Conservation (phyloP, 2,888 invertebrate genomes). For the Cheilosia variabilis region DNA sequence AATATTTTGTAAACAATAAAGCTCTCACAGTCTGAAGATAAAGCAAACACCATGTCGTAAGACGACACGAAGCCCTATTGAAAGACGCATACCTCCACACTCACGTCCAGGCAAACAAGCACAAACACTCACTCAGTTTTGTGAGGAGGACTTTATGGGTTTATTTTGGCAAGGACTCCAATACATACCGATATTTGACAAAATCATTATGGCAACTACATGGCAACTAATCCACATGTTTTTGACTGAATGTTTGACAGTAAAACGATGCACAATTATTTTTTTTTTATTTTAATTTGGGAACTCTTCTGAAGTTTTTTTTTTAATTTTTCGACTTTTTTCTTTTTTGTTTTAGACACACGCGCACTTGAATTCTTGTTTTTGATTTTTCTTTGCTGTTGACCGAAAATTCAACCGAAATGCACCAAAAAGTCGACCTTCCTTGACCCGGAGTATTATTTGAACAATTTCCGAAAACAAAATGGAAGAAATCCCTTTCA, state of each 20-base stretch:
- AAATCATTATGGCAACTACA: conserved; percentile 82
- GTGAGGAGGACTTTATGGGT: conserved; percentile 25
- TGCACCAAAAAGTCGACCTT: conserved; percentile 24
- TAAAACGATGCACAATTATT: conserved; percentile 56
- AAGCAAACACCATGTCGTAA: conserved; percentile 41
- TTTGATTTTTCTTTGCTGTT: background rate
- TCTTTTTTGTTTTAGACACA: conserved; percentile 8
- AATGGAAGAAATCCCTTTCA: conserved; percentile 2
- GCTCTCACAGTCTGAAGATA: conserved; percentile 68
- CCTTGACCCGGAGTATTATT: conserved; percentile 46
- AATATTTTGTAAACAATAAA: conserved; percentile 76
- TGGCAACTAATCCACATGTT: conserved; percentile 84
- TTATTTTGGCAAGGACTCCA: conserved; percentile 63
- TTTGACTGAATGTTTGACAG: conserved; percentile 77
- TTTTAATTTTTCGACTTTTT: background rate
- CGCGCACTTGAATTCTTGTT: conserved; percentile 17
- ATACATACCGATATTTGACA: conserved; percentile 82
- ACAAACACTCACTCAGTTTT: background rate
- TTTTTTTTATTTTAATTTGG: background rate
- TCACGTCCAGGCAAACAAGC: conserved; percentile 5
- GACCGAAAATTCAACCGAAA: background rate
- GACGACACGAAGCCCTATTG: background rate
- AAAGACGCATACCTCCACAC: too few species aligned
- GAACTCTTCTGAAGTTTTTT: background rate
- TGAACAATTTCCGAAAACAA: background rate